Evolutionary conservation across 2,888 invertebrate genomes (phyloP).

Genomic region (Platynereis dumerilii): DNA sequence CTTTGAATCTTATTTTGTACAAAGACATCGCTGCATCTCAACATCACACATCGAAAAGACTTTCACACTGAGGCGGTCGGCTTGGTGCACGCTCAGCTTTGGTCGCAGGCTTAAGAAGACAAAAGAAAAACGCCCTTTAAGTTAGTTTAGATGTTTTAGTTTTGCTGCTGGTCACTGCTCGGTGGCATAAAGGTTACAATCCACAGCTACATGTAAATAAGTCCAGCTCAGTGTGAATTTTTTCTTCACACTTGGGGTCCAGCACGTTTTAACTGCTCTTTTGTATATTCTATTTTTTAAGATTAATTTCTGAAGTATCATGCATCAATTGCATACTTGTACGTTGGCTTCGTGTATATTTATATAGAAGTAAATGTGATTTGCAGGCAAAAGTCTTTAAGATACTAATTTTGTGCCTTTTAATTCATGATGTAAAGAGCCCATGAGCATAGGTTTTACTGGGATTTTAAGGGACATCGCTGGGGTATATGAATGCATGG

Average conservation of each 20-base stretch:
- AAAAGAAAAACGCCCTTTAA: neutral
- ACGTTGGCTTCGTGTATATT: constrained; percentile 26
- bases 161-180: neutral
- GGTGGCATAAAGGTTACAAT: neutral
- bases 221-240: no score
- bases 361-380: constrained; percentile 22
- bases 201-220: no score
- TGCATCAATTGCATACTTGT: constrained; percentile 9
- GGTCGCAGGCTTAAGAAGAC: neutral
- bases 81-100: constrained; percentile 4
- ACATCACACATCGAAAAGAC: constrained; percentile 11
- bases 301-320: no score
- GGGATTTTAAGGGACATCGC: neutral
- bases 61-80: neutral
- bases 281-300: no score
- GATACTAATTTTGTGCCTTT: neutral
- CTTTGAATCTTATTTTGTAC: neutral
- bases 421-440: constrained; percentile 9
- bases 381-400: neutral
- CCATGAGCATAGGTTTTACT: neutral
- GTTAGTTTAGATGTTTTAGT: neutral
- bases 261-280: no score
- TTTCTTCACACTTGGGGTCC: no score
- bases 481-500: constrained; percentile 18
- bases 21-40: neutral